Base-by-base conservation (phyloP, 2,888 invertebrate species). In the Graphium colonna region DNA sequence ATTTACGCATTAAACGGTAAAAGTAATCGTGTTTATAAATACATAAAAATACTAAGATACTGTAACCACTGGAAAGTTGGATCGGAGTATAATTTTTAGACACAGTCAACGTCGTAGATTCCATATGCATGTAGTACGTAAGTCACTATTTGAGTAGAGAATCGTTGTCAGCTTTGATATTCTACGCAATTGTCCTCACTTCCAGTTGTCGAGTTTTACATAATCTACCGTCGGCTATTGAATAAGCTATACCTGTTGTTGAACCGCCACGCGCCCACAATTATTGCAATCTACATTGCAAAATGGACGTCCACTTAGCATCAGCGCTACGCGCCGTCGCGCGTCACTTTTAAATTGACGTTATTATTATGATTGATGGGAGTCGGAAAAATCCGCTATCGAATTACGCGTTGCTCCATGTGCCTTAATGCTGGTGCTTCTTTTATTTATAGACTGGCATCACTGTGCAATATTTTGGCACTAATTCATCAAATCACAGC, bases 151-250 rank as follows among this genome's bases (percentile, higher is more conserved):
- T n/a, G n/a, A n/a, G n/a, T n/a, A n/a, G n/a, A n/a, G n/a, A n/a
- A n/a, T n/a, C n/a, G n/a, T n/a, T n/a, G n/a, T n/a, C n/a, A 42
- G n/a, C 10, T 18, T 7, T 1, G 18, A 41, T 17, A 41, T 12
- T n/a, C 18, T 41, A n/a, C n/a, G n/a, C n/a, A n/a, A n/a, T n/a
- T n/a, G n/a, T n/a, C 9, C 31, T 31, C 9, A 31, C 10, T 9
- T 9, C 31, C 31, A 60, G 54, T 56, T 59, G 64, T 63, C 62
- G 62, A 60, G 62, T 56, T 71, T 76, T 75, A 69, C 67, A 68
- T 73, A 74, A 73, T 61, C 44, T 47, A 71, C 67, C 64, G 67
- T 63, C 64, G 57, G 61, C 58, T 60, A 64, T 58, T 64, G 62
- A 62, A 65, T 60, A 63, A 60, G 62, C 63, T 71, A n/a, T n/a